A percentile compares a stretch with the other conserved stretches of the same genome.
Evolutionary conservation across 2,797 vertebrate genomes (phyloP).

Genomic region (Hippoglossus hippoglossus): DNA sequence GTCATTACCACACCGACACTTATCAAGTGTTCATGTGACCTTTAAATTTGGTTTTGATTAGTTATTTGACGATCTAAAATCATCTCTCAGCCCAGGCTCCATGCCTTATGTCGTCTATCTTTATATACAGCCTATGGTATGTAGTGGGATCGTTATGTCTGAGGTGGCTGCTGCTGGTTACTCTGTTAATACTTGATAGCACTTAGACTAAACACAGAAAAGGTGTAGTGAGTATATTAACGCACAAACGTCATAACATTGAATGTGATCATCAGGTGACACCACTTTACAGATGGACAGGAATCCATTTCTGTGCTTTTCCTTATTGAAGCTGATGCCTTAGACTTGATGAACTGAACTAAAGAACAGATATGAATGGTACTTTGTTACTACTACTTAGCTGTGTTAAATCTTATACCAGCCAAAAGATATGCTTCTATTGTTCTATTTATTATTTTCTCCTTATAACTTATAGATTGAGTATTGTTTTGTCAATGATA

Average conservation of each 20-base stretch:
- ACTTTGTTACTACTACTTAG: neutral
- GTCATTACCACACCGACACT: too few relatives aligned
- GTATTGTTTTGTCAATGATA: neutral
- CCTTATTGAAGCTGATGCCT: neutral
- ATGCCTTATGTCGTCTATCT: too few relatives aligned
- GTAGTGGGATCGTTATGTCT: too few relatives aligned
- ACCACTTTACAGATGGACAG: neutral
- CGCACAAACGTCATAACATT: neutral
- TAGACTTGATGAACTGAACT: neutral
- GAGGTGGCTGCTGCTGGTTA: too few relatives aligned
- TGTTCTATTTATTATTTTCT: conserved; percentile 18
- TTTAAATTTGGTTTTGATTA: too few relatives aligned
- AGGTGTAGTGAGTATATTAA: too few relatives aligned
- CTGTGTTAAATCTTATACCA: neutral
- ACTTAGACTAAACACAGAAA: too few relatives aligned
- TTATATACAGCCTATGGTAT: too few relatives aligned
- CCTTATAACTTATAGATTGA: neutral
- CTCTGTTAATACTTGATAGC: too few relatives aligned
- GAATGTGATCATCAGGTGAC: neutral
- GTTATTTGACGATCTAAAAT: too few relatives aligned
- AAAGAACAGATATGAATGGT: neutral
- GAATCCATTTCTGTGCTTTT: neutral
- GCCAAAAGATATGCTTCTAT: neutral
- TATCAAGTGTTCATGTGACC: too few relatives aligned
- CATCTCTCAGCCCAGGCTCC: too few relatives aligned